These are phyloP conservation scores for Ophioderma brevispina DNA, from an alignment of 35 echinoderm and acorn worm species.

Conservation along the genomic window DNA sequence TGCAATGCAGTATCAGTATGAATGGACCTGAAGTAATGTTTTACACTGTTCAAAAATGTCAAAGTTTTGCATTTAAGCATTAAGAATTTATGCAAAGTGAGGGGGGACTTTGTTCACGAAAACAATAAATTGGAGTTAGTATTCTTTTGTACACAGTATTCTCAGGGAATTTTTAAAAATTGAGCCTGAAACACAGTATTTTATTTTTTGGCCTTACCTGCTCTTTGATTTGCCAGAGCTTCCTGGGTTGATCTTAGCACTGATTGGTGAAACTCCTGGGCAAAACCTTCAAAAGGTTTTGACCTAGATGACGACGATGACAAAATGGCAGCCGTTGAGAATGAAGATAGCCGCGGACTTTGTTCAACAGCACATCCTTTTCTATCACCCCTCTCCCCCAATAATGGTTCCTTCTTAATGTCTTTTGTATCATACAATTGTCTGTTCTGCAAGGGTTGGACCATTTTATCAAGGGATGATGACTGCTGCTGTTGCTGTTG, in stretches of 20 bases:
- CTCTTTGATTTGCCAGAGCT: slow-evolving; percentile 73
- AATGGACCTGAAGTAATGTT: too few species aligned
- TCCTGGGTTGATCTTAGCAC: slow-evolving; percentile 90
- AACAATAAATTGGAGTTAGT: too few species aligned
- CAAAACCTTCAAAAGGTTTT: slow-evolving; percentile 74
- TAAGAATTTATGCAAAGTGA: too few species aligned
- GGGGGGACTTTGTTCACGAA: too few species aligned
- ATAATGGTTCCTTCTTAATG: slow-evolving; percentile 45
- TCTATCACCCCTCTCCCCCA: slow-evolving; percentile 8
- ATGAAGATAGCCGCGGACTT: neutral
- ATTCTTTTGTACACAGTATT: too few species aligned
- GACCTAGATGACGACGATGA: neutral
- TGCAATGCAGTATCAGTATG: too few species aligned
- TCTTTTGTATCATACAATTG: slow-evolving; percentile 15
- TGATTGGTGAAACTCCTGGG: slow-evolving; percentile 97
- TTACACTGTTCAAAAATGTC: too few species aligned
- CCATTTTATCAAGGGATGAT: slow-evolving; percentile 15
- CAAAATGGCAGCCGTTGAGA: slow-evolving; percentile 15
- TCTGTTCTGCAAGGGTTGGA: neutral
- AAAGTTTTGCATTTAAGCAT: too few species aligned
- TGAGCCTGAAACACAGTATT: too few species aligned
- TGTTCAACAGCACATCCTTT: neutral
- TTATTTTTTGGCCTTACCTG: too few species aligned
- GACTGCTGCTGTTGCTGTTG: neutral
- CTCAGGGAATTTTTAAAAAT: too few species aligned